Evolutionary conservation across 37 sponge, comb jelly and placozoan genomes (phyloP).

Genomic region (Amphimedon queenslandica): DNA sequence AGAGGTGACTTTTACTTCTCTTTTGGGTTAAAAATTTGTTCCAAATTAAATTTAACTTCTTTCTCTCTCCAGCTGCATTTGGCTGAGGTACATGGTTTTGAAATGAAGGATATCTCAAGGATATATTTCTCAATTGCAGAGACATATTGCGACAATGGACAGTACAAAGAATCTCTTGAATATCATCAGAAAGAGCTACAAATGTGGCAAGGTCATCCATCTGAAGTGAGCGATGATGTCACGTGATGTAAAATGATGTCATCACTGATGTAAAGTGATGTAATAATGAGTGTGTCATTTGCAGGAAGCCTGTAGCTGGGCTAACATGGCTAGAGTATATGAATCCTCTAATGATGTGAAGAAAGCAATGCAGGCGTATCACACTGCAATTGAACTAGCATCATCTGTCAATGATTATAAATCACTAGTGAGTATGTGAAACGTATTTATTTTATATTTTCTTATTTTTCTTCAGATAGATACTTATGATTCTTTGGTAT

Average conservation of each 20-base stretch:
- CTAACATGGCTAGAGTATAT: slow-evolving; percentile 48
- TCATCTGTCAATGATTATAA: slow-evolving; percentile 15
- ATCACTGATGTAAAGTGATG: too few species aligned
- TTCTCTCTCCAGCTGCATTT: slow-evolving; percentile 41
- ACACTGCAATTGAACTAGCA: slow-evolving; percentile 50
- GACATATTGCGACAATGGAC: slow-evolving; percentile 56
- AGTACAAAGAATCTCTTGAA: slow-evolving; percentile 56
- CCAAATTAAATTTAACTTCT: too few species aligned
- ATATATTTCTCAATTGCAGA: slow-evolving; percentile 72
- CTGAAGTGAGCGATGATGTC: slow-evolving; percentile 28
- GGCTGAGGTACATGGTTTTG: slow-evolving; percentile 47
- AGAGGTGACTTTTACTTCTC: slow-evolving; percentile 52
- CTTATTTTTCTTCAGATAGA: too few species aligned
- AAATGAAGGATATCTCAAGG: slow-evolving; percentile 28
- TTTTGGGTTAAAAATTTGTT: too few species aligned
- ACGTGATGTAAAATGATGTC: too few species aligned
- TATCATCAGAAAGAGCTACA: slow-evolving; percentile 79
- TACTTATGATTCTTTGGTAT: too few species aligned
- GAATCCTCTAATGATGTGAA: slow-evolving; percentile 22
- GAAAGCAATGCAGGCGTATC: slow-evolving; percentile 37
- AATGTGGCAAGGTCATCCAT: slow-evolving; percentile 15
- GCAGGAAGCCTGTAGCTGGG: too few species aligned
- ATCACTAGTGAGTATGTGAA: slow-evolving; percentile 22
- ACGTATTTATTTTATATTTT: too few species aligned
- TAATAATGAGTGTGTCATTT: too few species aligned